Base-by-base conservation (phyloP, 2,888 invertebrate genomes). In the Lasiommata megera region DNA sequence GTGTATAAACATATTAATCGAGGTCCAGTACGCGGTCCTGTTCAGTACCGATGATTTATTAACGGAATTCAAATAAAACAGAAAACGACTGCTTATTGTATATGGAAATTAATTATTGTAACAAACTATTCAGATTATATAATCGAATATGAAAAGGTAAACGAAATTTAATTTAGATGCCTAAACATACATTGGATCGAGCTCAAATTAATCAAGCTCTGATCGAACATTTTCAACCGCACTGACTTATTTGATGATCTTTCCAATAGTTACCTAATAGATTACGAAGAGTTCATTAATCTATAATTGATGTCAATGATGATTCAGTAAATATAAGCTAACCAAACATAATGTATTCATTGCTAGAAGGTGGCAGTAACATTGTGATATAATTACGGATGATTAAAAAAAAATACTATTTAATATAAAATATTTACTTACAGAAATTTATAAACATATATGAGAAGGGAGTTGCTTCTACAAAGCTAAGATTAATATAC, bases 1-100 rank as follows among this genome's bases (percentile, higher is more conserved):
- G 29, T 8, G 12, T 9, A 29, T 18, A n/a, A 36, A 48, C 47
- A 47, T 51, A 51, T 37, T 14, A 51, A 51, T 29, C 28, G 38
- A 51, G 28, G 12, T 51, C 14, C 23, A 14, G 12, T 23, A 50
- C 28, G 14, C 6, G 9, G 36, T 38, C 14, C 9, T 14, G 23
- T 38, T 40, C 29, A 29, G n/a, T n/a, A 17, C 29, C 16, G 40
- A 29, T 29, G 51, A 51, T 51, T 51, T 29, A 37, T 51, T 50
- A n/a, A 1, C 9, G 9, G 12, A 9, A 37, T 14, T 9, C 6
- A 14, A n/a, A 36, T 14, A 1, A 23, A 0, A 23, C 14, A 47
- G 16, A 23, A 37, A 36, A 48, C n/a, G 18, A 1, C 17, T 46
- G 18, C 37, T 37, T n/a, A n/a, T n/a, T n/a, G n/a, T n/a, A n/a